Evolutionary conservation across 2,113 vertebrate species (phyloP), one percentile per base, ranked within the genome.

Genomic region (Phalacrocorax aristotelis): DNA sequence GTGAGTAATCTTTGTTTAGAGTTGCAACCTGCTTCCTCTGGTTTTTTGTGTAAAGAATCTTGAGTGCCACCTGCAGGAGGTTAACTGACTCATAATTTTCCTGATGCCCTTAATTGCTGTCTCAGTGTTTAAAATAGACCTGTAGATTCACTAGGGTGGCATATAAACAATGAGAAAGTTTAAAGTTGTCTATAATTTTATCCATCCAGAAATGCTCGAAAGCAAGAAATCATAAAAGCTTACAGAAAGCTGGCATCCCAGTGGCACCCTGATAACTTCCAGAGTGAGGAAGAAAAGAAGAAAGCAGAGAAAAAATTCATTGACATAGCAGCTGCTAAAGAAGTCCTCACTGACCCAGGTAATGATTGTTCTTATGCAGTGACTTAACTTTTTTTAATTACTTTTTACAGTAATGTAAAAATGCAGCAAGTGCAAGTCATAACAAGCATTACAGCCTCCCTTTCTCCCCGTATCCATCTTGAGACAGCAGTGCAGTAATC

Each of bases 261-360:
- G 97, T 99, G 99, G 99, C 99, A 99, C 78, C 99, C 99, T 7
- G 99, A 99, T 98, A 99, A 99, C 97, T 99, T 99, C 97, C 99
- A 99, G 97, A 98, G 99, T 83, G 98, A 99, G 51, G 99, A 99
- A 84, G 99, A 99, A 75, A 99, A 99, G 98, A 99, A 99, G 94
- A 98, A 98, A 93, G 99, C 99, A 5, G 99, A 99, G 98, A 99
- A 99, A 95, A 99, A 99, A 97, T 99, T 99, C 94, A 99, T 99
- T 12, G 99, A 99, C 95, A 99, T 99, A 7, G 99, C 99, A 95
- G 99, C 99, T 97, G 99, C 99, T 93, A 99, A 99, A 97, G 99
- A 99, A 98, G 99, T 99, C 69, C 99, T 99, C 72, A 99, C 99
- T 15, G 98, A 99, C 93, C 99, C 99, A 98, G 99, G 99, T 99